Evolutionary conservation across 2,113 vertebrate genomes (phyloP).

Genomic region (Melanocharis versteri): DNA sequence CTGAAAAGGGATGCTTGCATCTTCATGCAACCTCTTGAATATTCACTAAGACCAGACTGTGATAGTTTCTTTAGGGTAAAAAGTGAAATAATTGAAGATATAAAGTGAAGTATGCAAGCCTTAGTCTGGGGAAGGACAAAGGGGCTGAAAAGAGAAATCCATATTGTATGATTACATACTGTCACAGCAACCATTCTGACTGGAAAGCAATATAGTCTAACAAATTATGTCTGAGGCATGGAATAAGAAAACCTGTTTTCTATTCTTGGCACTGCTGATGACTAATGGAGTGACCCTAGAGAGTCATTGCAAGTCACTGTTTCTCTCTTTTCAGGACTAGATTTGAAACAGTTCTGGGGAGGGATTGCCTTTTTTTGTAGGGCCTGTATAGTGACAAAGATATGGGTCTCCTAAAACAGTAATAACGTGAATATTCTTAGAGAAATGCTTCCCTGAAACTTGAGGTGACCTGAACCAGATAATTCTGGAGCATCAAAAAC

Average conservation of each 20-base stretch:
- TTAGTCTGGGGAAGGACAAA: not conserved
- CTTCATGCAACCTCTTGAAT: not conserved
- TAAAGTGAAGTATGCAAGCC: not conserved
- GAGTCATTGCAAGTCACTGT: not conserved
- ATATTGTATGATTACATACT: not conserved
- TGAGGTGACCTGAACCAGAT: not conserved
- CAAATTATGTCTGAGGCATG: not conserved
- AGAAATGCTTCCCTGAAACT: not conserved
- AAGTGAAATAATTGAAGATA: not conserved
- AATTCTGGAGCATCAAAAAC: not conserved
- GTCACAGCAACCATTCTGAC: not conserved
- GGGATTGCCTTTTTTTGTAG: not conserved
- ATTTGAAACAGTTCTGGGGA: not conserved
- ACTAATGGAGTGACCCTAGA: conserved; percentile 8
- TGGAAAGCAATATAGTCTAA: not conserved
- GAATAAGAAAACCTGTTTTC: conserved; percentile 6
- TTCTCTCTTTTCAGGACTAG: not conserved
- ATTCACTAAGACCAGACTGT: not conserved
- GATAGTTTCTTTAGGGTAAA: not conserved
- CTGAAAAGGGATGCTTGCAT: not conserved
- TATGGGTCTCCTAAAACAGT: not conserved
- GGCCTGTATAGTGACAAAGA: not conserved
- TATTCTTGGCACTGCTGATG: not conserved
- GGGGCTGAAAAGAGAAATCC: not conserved
- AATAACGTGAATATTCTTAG: not conserved